Base-by-base conservation (phyloP, 2,113 vertebrate species). In the Cebus imitator region DNA sequence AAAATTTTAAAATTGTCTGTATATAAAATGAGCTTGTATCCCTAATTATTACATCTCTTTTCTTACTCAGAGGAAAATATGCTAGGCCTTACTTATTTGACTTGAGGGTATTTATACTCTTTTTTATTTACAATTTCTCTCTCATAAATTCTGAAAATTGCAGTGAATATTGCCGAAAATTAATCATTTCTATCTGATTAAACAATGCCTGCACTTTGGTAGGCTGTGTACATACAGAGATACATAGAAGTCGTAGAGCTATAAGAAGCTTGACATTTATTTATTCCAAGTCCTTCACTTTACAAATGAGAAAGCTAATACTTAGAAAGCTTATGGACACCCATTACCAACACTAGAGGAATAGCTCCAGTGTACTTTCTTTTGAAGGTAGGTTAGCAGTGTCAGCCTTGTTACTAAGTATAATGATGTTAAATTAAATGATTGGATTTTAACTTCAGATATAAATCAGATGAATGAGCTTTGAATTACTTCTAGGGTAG, bases 361-460 rank as follows among this genome's bases (percentile, higher is more conserved):
- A 92, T 2, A 58, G 32, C 18, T 43, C 37, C 75, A 66, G 17
- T 13, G 21, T 25, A 21, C n/a, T 20, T 1, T 82, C 32, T 16
- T 18, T 78, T 48, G n/a, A 91, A 72, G n/a, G 5, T 43, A 5
- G 16, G 25, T 88, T 57, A 68, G 9, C 12, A 21, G 13, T 23
- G 16, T 94, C 48, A 80, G 52, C 5, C 6, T 61, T 81, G 20
- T 37, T 14, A 75, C 11, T 37, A 78, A 87, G 35, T 43, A 30
- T 11, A 72, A 37, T 58, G 35, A n/a, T 58, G 35, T 80, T 43
- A 80, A 87, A 73, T 84, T 58, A 94, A 95, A 83, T 30, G 48
- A 66, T 91, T 79, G 30, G 5, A 48, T 92, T 95, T 95, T 68
- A 66, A 76, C 37, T 93, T 95, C 40, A 87, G 18, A 92, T 94